Evolutionary conservation across 2,113 vertebrate genomes (phyloP).

Genomic region (Callorhinus ursinus): DNA sequence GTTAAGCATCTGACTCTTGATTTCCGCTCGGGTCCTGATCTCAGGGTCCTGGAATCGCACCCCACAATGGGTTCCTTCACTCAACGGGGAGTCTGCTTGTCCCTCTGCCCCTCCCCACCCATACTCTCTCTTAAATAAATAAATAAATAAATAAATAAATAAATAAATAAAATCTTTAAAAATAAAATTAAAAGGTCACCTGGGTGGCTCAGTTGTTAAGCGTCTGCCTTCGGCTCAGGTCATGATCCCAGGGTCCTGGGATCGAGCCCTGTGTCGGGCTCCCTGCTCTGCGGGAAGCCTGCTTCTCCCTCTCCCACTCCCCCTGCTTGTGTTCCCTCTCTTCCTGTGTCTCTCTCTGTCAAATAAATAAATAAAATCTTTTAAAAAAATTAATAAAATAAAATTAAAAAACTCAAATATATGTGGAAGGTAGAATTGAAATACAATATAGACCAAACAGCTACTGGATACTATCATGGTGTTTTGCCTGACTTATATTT

Average conservation of each 20-base stretch:
- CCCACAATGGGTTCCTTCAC: not conserved
- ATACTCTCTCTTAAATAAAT: not conserved
- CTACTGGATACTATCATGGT: not conserved
- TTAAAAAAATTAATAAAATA: no score
- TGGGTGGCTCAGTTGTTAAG: no score
- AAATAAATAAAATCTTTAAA: no score
- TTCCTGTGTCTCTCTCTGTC: no score
- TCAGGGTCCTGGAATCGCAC: not conserved
- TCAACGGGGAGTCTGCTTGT: not conserved
- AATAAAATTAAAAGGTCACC: not conserved
- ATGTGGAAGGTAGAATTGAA: constrained; percentile 13
- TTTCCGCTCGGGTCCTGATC: not conserved
- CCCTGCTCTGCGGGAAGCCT: no score
- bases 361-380: no score
- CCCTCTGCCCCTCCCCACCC: not conserved
- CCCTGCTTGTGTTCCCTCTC: no score
- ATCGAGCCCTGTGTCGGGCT: no score
- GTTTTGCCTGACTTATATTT: not conserved
- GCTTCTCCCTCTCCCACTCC: no score
- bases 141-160: not conserved
- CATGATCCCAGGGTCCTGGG: no score
- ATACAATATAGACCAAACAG: not conserved
- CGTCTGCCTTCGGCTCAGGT: no score
- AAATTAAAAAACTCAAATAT: not conserved
- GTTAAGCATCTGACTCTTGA: not conserved